Evolutionary conservation across 2,888 invertebrate species (phyloP).

Genomic region (Melinopterus prodromus): DNA sequence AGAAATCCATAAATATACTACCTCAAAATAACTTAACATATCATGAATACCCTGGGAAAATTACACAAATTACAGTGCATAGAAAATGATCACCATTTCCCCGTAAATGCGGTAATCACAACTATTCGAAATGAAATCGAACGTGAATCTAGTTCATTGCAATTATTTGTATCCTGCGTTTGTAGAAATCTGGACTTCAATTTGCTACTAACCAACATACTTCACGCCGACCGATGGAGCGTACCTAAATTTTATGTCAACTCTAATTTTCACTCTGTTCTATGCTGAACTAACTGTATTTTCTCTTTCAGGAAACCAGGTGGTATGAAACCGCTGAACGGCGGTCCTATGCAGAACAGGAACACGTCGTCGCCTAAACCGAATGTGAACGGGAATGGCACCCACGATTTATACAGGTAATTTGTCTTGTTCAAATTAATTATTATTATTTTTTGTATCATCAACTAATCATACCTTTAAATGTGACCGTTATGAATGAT

Average conservation of each 20-base stretch:
- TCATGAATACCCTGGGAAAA: not conserved
- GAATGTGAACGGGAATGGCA: constrained; percentile 54
- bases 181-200: constrained; percentile 10
- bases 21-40: not conserved
- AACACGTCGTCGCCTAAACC: constrained; percentile 51
- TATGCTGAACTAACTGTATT: constrained; percentile 32
- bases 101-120: not conserved
- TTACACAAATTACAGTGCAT: not conserved
- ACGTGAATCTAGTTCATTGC: not conserved
- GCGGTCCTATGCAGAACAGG: constrained; percentile 48
- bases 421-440: constrained; percentile 16
- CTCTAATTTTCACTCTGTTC: constrained; percentile 15
- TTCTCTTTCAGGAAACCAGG: constrained; percentile 53
- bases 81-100: not conserved
- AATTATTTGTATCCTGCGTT: not conserved
- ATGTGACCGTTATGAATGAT: not conserved
- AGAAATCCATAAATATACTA: not conserved
- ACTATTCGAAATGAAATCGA: not conserved
- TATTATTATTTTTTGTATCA: constrained; percentile 9
- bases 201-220: not conserved
- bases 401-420: constrained; percentile 47
- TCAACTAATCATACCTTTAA: not conserved
- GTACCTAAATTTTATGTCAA: not conserved
- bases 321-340: constrained; percentile 53
- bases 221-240: not conserved